These are phyloP conservation scores for Recurvirostra avosetta DNA, from an alignment of 2,113 vertebrate genomes.

Conservation along the genomic window DNA sequence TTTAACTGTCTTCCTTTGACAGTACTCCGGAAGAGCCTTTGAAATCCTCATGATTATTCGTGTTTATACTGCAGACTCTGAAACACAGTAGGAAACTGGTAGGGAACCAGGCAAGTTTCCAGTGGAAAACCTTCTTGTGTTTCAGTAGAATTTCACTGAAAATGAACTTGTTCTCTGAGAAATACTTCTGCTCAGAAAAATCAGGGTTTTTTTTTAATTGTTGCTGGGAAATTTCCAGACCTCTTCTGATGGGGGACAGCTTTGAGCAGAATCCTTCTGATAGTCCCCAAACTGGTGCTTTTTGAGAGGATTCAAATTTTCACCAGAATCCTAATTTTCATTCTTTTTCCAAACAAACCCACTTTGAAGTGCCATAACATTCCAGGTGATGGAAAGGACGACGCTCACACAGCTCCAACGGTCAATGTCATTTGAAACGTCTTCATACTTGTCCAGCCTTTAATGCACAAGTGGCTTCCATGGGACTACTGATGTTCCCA, in stretches of 20 bases:
- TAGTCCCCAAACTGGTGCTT: fast-evolving
- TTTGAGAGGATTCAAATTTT: background rate
- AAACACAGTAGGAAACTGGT: background rate
- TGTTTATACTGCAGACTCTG: background rate
- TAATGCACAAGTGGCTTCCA: background rate
- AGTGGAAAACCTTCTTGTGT: background rate
- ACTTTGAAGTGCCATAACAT: background rate
- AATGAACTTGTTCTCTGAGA: background rate
- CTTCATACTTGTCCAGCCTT: background rate
- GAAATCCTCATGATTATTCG: background rate
- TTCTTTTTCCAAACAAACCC: background rate
- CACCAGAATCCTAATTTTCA: background rate
- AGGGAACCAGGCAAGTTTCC: background rate
- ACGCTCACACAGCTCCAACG: background rate
- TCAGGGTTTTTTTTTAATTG: background rate
- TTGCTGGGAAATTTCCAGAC: background rate
- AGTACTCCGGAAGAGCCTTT: background rate
- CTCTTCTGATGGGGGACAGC: fast-evolving
- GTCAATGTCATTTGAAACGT: background rate
- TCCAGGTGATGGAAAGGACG: background rate
- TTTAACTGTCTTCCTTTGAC: background rate
- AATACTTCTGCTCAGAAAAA: background rate
- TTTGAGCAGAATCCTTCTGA: background rate
- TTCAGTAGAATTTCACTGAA: background rate
- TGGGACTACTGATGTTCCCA: background rate